These are phyloP conservation scores for Drosophila elegans DNA, from an alignment of 1,140 invertebrate genomes.

Conservation along the genomic window DNA sequence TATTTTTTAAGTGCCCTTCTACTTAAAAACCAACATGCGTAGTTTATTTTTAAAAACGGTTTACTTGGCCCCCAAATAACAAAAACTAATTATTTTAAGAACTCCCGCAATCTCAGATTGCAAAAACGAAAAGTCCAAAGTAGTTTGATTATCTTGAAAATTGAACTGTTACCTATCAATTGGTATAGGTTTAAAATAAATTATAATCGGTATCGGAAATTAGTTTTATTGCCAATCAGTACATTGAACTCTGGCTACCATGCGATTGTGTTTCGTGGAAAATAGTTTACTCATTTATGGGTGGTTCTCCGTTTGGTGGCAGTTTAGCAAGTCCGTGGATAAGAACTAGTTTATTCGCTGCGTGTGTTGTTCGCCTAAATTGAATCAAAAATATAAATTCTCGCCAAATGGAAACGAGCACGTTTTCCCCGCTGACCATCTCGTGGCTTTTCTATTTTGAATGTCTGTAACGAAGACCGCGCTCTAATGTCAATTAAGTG, in stretches of 20 bases:
- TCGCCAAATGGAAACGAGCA: conserved; percentile 37
- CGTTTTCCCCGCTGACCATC: conserved; percentile 8
- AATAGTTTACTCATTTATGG: conserved; percentile 19
- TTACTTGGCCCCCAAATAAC: background rate
- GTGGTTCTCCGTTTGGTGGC: conserved; percentile 1
- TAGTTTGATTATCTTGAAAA: conserved; percentile 1
- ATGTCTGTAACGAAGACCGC: conserved; percentile 42
- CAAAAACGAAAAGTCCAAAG: conserved; percentile 4
- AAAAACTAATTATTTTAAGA: conserved; percentile 9
- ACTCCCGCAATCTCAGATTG: conserved; percentile 10
- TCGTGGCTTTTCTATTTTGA: conserved; percentile 17
- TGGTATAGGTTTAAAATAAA: conserved; percentile 7
- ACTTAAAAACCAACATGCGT: background rate
- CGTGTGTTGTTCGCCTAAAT: conserved; percentile 50
- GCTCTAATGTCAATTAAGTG: conserved; percentile 80
- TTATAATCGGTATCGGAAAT: background rate
- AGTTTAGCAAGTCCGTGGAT: background rate
- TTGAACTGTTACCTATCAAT: background rate
- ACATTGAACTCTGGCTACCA: conserved; percentile 15
- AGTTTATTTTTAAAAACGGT: conserved; percentile 14
- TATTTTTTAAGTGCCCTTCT: background rate
- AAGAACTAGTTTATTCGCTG: conserved; percentile 44
- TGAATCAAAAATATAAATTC: conserved; percentile 68
- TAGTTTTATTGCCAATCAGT: conserved; percentile 10
- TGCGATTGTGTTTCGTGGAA: conserved; percentile 10